A percentile compares a stretch with the other conserved stretches of the same genome.
Conservation (phyloP, 2,113 vertebrate genomes). For the Ursus arctos region DNA sequence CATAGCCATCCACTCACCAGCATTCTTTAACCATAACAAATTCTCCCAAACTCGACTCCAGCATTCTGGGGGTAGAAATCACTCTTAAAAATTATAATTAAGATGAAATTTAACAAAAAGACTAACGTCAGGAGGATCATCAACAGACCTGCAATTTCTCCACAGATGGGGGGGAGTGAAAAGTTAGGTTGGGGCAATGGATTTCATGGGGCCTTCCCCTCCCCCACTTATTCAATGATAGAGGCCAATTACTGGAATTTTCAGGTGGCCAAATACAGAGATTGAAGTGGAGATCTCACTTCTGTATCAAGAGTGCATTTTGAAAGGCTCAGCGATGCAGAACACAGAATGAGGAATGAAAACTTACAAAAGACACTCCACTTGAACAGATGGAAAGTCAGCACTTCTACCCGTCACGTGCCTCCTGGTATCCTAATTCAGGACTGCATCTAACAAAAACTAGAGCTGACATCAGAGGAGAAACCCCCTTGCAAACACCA, state of each 20-base stretch:
- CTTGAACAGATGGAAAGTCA: background rate
- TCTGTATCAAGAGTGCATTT: background rate
- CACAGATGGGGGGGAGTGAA: background rate
- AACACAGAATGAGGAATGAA: background rate
- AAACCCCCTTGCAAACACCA: rapidly evolving
- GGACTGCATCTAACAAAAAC: background rate
- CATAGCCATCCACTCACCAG: background rate
- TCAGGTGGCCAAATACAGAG: background rate
- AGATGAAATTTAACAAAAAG: slow-evolving; percentile 2
- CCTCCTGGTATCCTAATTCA: background rate
- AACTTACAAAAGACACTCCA: background rate
- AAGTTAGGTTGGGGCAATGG: background rate
- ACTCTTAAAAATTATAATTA: background rate
- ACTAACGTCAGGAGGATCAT: background rate
- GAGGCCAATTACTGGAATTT: background rate
- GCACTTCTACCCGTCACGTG: background rate
- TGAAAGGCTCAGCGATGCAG: background rate
- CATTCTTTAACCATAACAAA: background rate
- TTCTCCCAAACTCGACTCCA: background rate
- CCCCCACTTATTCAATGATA: background rate
- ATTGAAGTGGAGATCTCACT: background rate
- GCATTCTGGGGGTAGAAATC: background rate
- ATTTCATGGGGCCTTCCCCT: background rate
- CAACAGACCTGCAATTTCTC: background rate
- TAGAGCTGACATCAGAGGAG: rapidly evolving